A percentile compares a stretch with the other conserved stretches of the same genome.
Evolutionary conservation across 2,113 vertebrate species (phyloP).

Genomic region (Symphodus melops): DNA sequence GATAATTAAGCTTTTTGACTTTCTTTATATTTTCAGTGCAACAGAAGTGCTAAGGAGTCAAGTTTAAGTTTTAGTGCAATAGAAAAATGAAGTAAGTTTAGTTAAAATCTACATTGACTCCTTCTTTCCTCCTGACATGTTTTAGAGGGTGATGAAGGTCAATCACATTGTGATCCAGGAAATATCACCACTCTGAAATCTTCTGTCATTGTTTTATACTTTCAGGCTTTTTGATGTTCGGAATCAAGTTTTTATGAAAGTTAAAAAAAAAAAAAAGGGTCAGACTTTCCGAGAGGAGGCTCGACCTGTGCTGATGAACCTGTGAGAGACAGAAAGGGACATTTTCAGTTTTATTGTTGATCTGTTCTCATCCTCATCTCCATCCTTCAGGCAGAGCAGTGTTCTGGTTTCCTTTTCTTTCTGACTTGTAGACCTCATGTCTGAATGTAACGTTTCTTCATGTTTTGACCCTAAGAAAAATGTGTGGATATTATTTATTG

Average conservation of each 20-base stretch:
- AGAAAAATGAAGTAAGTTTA: constrained; percentile 27
- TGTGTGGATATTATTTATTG: constrained; percentile 78
- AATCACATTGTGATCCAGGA: constrained; percentile 29
- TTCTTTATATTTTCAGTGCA: background rate
- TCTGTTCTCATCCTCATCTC: background rate
- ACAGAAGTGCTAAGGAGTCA: constrained; percentile 24
- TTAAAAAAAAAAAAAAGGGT: no score
- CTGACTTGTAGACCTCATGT: constrained; percentile 69
- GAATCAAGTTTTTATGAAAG: no score
- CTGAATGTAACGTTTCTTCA: constrained; percentile 73
- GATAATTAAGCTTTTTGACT: background rate
- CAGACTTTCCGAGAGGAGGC: no score
- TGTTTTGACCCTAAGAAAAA: constrained; percentile 57
- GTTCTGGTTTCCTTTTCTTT: constrained; percentile 30
- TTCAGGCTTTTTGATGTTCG: background rate
- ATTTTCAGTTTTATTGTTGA: constrained; percentile 25
- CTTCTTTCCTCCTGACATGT: constrained; percentile 4
- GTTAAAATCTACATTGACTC: background rate
- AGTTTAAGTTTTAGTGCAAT: constrained; percentile 60
- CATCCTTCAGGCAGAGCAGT: constrained; percentile 10
- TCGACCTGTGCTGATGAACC: background rate
- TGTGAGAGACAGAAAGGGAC: constrained; percentile 44
- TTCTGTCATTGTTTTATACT: constrained; percentile 29
- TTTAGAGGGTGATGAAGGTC: background rate
- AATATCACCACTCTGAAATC: background rate